These are phyloP conservation scores for Xestobium rufovillosum DNA, from an alignment of 2,888 invertebrate species.

Conservation along the genomic window DNA sequence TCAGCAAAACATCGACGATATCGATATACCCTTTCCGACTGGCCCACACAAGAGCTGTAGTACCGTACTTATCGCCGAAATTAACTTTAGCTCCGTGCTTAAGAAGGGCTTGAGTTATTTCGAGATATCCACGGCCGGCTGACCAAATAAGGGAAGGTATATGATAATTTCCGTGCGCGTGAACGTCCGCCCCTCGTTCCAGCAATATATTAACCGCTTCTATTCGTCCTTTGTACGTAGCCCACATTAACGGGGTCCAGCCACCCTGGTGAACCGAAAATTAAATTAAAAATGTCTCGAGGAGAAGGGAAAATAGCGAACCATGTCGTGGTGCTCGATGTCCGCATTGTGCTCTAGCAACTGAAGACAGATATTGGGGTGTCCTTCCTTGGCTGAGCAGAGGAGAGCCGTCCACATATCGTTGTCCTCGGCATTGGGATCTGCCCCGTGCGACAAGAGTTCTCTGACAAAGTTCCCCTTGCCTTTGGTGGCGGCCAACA, in stretches of 20 bases:
- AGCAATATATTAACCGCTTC: slow-evolving; percentile 70
- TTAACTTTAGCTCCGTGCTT: slow-evolving; percentile 88
- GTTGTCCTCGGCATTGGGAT: slow-evolving; percentile 83
- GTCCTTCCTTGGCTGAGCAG: slow-evolving; percentile 85
- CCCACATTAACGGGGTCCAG: slow-evolving; percentile 98
- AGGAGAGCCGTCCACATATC: slow-evolving; percentile 91
- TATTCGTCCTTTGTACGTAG: slow-evolving; percentile 78
- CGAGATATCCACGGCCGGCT: slow-evolving; percentile 81
- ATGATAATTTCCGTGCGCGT: slow-evolving; percentile 93
- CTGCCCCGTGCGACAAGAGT: slow-evolving; percentile 83
- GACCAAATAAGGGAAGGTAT: slow-evolving; percentile 92
- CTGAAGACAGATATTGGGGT: slow-evolving; percentile 70
- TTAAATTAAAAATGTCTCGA: no score
- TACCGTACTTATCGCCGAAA: slow-evolving; percentile 94
- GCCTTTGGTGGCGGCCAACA: slow-evolving; percentile 83
- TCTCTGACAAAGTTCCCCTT: slow-evolving; percentile 75
- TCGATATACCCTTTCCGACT: slow-evolving; percentile 82
- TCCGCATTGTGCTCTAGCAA: slow-evolving; percentile 78
- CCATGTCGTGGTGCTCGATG: slow-evolving; percentile 62
- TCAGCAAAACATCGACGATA: slow-evolving; percentile 73
- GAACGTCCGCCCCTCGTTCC: slow-evolving; percentile 85
- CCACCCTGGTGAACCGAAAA: slow-evolving; percentile 64
- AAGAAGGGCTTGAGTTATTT: slow-evolving; percentile 76
- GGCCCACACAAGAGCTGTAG: slow-evolving; percentile 95
- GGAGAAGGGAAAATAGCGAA: no score